Base-by-base conservation (phyloP, 2,797 vertebrate species). In the Limnodromus scolopaceus region DNA sequence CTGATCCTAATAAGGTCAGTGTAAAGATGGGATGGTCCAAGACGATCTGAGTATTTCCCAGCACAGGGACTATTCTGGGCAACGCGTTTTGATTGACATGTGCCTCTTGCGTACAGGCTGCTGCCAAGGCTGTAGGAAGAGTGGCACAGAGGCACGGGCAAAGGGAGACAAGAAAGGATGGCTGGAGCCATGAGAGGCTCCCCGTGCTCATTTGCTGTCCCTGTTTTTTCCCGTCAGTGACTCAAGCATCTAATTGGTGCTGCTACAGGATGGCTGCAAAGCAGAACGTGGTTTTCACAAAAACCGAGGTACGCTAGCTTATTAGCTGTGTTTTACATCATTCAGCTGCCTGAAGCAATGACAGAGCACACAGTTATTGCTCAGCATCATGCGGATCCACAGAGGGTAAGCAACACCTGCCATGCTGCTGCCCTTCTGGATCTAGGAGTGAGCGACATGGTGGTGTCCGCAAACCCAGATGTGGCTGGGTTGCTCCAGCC, bases 121-220 rank as follows among this genome's bases (percentile, higher is more conserved):
- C 48, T 64, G 36, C 55, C 60, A 57, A 28, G 27, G 34, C 24
- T 41, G 27, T 24, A 53, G 41, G 9, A 36, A 48, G 15, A 30
- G 4, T 46, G 8, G 32, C 20, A 58, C 16, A 1, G 4, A 64
- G 14, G 17, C 1, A 0, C 25, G 43, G 30, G 15, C 16, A 78
- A 71, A 79, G 22, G 24, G 15, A 69, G 13, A 3, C 23, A 12
- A n/a, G 32, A 23, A 39, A 61, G 28, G 13, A 32, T 76, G 41
- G 17, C n/a, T 60, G 28, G 28, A 89, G 27, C 34, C 0, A 0
- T 16, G 49, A 65, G 16, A 83, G 7, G 28, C 23, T 66, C 25
- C 48, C n/a, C 25, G 13, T 36, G 38, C 45, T 71, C 5, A 0
- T 60, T 60, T 81, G 9, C 39, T 76, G 74, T 17, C 11, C 13